These are phyloP conservation scores for Thinocorus orbignyianus DNA, from an alignment of 2,113 vertebrate species.

Conservation along the genomic window DNA sequence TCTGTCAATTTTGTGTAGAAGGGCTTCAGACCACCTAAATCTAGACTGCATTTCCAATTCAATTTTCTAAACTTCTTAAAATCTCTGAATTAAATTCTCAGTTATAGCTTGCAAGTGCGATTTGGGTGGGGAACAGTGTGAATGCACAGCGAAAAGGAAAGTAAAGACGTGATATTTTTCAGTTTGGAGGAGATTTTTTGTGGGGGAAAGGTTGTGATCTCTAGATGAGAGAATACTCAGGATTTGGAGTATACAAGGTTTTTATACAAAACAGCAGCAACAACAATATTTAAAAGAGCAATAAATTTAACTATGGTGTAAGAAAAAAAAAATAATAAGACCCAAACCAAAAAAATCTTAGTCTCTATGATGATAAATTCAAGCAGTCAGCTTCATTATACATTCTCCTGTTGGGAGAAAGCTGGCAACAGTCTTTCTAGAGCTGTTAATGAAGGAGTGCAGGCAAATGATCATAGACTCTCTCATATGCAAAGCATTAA, in stretches of 20 bases:
- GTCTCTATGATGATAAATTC: background rate
- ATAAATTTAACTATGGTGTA: background rate
- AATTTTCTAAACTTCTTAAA: background rate
- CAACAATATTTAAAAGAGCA: background rate
- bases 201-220: background rate
- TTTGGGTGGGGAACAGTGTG: background rate
- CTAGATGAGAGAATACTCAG: background rate
- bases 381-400: background rate
- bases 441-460: background rate
- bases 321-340: accelerated
- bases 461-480: background rate
- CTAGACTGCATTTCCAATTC: background rate
- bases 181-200: background rate
- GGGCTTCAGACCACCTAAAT: background rate
- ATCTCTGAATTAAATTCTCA: background rate
- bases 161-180: background rate
- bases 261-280: background rate
- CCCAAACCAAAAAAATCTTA: background rate
- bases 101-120: background rate
- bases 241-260: background rate
- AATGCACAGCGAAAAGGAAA: background rate
- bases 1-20: background rate
- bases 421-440: background rate
- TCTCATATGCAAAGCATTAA: background rate
- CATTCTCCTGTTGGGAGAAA: background rate